Base-by-base conservation (phyloP, 1,140 invertebrate genomes). In the Portunus trituberculatus region DNA sequence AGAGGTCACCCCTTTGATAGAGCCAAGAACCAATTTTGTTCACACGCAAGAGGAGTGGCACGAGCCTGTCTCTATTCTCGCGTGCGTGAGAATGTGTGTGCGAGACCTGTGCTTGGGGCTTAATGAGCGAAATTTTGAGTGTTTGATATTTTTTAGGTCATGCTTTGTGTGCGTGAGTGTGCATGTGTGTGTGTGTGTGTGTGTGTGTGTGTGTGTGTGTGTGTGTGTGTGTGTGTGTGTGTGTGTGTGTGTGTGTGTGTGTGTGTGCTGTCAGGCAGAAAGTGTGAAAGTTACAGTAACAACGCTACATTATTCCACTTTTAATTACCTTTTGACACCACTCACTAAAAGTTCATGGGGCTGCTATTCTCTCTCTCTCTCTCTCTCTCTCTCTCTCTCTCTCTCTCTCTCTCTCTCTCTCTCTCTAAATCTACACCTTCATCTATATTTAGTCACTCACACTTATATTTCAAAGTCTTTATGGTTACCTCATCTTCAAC, bases 171-270 rank as follows among this genome's bases (percentile, higher is more conserved):
- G 59, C 20, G 59, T 76, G 59, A 14, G 59, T 76, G 59, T 76
- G 59, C 20, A 20, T 76, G 59, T 76, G 59, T 76, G 59, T 76
- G 59, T 76, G 59, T 76, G 59, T 76, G 59, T 76, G 59, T 76
- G 59, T 76, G 7, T 76, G 6, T 76, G 67, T n/a, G 67, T 76
- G 67, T 25, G 67, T n/a, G 67, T n/a, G 20, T n/a, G 67, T 76
- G 67, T 76, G 67, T 76, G 67, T 76, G 67, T 76, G 67, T n/a
- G 67, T 76, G 67, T 76, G 67, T 76, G 67, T 76, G 67, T 76
- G 67, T 76, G 67, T 76, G 67, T 76, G 67, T 76, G 67, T 76
- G 67, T 76, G 67, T 76, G 67, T 76, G 67, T 76, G 67, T 76
- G 67, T n/a, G 67, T 76, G 67, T n/a, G 20, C 67, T 7, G 6